phyloP scores from a whole-genome alignment of 2,113 vertebrate species.

The Agapornis roseicollis region DNA sequence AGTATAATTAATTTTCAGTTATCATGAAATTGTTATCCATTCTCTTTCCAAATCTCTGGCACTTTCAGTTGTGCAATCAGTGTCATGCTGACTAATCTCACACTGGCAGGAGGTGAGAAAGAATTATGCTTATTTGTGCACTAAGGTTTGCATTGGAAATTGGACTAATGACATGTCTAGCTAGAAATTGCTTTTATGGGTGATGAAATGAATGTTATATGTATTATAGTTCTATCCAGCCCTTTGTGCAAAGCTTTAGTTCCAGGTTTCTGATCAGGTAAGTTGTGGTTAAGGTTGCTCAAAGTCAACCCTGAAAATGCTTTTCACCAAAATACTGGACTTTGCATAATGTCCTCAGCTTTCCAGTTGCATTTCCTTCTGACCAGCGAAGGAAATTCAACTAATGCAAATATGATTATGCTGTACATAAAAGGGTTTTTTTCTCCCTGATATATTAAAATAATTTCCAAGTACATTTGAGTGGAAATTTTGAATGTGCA shows the following conservation, averaged over 20 bases:
- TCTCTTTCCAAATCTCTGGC: neutral
- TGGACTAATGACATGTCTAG: neutral
- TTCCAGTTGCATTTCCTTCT: neutral
- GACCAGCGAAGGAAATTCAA: neutral
- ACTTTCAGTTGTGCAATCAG: neutral
- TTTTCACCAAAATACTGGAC: neutral
- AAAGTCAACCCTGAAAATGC: neutral
- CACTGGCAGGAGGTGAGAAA: neutral
- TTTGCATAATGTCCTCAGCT: neutral
- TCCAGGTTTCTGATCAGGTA: neutral
- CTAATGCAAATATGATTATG: neutral
- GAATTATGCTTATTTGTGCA: neutral
- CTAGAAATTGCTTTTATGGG: neutral
- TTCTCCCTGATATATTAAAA: neutral
- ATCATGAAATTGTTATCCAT: neutral
- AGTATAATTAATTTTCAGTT: constrained; percentile 24
- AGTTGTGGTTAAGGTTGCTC: neutral
- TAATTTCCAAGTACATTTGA: neutral
- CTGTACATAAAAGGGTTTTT: neutral
- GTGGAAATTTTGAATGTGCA: neutral
- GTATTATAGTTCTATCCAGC: neutral
- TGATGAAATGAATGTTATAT: neutral
- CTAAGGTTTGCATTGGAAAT: neutral
- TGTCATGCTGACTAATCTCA: neutral
- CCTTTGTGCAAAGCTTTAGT: neutral